phyloP scores from a whole-genome alignment of 2,113 vertebrate genomes.

The Urocynchramus pylzowi region DNA sequence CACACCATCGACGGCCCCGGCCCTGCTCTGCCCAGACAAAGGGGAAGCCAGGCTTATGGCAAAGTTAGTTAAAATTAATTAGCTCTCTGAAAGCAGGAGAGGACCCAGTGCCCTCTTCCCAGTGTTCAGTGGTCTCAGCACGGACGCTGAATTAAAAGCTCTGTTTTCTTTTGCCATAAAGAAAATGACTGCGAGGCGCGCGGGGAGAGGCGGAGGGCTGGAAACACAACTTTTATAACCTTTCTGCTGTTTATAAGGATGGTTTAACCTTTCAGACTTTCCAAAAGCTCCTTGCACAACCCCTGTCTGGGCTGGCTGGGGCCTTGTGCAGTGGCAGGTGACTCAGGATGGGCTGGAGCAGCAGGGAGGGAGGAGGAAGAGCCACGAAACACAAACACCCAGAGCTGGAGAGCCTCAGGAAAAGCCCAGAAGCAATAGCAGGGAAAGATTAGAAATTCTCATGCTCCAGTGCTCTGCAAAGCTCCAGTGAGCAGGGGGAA shows the following conservation, averaged over 20 bases:
- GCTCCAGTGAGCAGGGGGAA: neutral
- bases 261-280: conserved; percentile 11
- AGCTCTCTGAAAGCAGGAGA: neutral
- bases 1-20: neutral
- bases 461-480: conserved; percentile 12
- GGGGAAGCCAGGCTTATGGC: neutral
- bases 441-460: neutral
- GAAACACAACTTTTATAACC: neutral
- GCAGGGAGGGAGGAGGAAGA: neutral
- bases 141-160: neutral
- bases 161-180: neutral
- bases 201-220: neutral
- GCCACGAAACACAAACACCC: neutral
- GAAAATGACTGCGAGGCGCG: neutral
- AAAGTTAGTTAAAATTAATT: neutral
- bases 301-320: neutral
- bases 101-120: neutral
- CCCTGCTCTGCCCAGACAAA: neutral
- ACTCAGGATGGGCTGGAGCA: neutral
- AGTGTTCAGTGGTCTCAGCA: neutral
- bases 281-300: neutral
- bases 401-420: neutral
- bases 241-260: neutral
- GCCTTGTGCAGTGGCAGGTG: neutral
- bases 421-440: neutral